Conservation (phyloP, 1,140 invertebrate species). For the Grapholita molesta region DNA sequence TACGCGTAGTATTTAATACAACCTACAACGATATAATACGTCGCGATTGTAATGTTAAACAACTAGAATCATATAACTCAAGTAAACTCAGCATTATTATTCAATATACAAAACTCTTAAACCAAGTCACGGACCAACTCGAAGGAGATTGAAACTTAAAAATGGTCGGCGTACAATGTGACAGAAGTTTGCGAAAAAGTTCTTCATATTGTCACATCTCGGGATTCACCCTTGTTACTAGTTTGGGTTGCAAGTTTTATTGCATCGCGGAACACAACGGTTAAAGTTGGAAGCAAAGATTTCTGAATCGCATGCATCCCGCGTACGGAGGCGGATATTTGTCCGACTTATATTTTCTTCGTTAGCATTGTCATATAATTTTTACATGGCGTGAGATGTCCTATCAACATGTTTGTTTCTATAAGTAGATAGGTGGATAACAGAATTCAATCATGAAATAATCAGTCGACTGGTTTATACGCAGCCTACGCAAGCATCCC, state of each 20-base stretch:
- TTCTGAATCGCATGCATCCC: neutral
- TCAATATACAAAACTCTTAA: neutral
- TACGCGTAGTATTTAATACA: neutral
- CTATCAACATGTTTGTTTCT: neutral
- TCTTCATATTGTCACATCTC: conserved; percentile 9
- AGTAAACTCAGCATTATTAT: neutral
- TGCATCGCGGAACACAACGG: neutral
- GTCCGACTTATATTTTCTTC: neutral
- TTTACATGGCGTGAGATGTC: neutral
- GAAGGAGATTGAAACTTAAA: conserved; percentile 14
- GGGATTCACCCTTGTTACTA: conserved; percentile 10
- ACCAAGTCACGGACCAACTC: neutral
- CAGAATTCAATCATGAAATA: too few relatives aligned
- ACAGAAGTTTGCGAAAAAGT: neutral
- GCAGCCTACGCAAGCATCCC: too few relatives aligned
- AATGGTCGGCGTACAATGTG: neutral
- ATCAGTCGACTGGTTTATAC: neutral
- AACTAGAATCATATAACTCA: neutral
- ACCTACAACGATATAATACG: neutral
- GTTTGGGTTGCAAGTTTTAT: conserved; percentile 7
- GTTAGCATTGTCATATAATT: neutral
- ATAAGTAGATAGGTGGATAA: too few relatives aligned
- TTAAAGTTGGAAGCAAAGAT: conserved; percentile 12
- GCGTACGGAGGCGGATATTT: neutral
- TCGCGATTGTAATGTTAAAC: neutral